These are phyloP conservation scores for Drosophila diplacantha DNA, from an alignment of 2,888 invertebrate genomes.

Conservation along the genomic window DNA sequence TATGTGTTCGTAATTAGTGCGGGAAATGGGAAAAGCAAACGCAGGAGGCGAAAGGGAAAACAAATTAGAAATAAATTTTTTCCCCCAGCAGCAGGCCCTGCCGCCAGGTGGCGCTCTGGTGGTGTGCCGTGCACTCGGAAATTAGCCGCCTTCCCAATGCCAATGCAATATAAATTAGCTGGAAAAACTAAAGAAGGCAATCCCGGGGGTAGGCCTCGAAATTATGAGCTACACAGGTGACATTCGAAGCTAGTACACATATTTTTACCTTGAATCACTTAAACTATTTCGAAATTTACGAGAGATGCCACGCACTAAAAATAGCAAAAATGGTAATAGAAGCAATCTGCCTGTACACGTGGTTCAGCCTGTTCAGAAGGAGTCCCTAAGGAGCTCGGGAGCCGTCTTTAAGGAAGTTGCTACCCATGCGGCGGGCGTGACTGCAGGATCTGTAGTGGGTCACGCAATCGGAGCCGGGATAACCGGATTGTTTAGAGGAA, in stretches of 20 bases:
- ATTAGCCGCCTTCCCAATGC: conserved; percentile 42
- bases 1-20: conserved; percentile 52
- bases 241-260: conserved; percentile 11
- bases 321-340: conserved; percentile 5
- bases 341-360: conserved; percentile 19
- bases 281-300: neutral
- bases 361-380: conserved; percentile 18
- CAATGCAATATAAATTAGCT: conserved; percentile 59
- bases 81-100: conserved; percentile 3
- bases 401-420: conserved; percentile 58
- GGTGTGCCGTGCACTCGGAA: conserved; percentile 45
- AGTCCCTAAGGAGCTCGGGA: conserved; percentile 28
- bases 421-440: conserved; percentile 59
- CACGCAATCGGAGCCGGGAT: conserved; percentile 59
- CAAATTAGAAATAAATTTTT: conserved; percentile 38
- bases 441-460: conserved; percentile 63
- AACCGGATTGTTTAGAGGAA: conserved; percentile 50
- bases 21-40: conserved; percentile 35
- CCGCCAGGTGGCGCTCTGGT: conserved; percentile 43
- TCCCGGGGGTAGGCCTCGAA: conserved; percentile 31
- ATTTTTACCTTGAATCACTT: neutral
- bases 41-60: conserved; percentile 21
- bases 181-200: conserved; percentile 20
- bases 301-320: conserved; percentile 46
- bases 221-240: neutral